phyloP scores from a whole-genome alignment of 1,140 invertebrate genomes.

The Procambarus clarkii region DNA sequence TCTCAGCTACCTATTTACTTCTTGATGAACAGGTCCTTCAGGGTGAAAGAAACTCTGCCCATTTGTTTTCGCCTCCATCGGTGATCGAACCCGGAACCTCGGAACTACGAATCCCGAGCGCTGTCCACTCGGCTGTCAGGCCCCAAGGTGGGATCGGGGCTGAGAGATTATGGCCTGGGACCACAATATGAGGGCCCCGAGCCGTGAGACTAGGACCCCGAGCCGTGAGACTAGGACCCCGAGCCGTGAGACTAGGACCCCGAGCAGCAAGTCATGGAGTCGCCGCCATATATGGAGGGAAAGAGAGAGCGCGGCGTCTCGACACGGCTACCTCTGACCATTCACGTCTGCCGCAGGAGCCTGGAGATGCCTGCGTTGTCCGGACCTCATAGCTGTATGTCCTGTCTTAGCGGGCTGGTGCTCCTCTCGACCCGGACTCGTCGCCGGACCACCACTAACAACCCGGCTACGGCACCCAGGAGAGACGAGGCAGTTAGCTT shows the following conservation, averaged over 20 bases:
- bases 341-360: not conserved
- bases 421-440: not conserved
- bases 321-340: not conserved
- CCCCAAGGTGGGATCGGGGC: too few species aligned
- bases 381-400: not conserved
- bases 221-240: not conserved
- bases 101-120: too few species aligned
- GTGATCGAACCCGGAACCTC: too few species aligned
- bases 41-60: too few species aligned
- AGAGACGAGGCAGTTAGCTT: not conserved
- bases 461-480: not conserved
- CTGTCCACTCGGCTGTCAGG: too few species aligned
- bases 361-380: not conserved
- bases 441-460: not conserved
- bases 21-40: too few species aligned
- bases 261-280: not conserved
- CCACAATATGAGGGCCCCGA: too few species aligned
- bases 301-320: constrained; percentile 7
- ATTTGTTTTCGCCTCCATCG: too few species aligned
- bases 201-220: too few species aligned
- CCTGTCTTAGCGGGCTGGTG: not conserved
- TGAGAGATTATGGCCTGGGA: too few species aligned
- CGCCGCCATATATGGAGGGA: constrained; percentile 38
- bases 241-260: not conserved
- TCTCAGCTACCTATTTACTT: too few species aligned